Base-by-base conservation (phyloP, 2,113 vertebrate species). In the Leucopternis melanops region DNA sequence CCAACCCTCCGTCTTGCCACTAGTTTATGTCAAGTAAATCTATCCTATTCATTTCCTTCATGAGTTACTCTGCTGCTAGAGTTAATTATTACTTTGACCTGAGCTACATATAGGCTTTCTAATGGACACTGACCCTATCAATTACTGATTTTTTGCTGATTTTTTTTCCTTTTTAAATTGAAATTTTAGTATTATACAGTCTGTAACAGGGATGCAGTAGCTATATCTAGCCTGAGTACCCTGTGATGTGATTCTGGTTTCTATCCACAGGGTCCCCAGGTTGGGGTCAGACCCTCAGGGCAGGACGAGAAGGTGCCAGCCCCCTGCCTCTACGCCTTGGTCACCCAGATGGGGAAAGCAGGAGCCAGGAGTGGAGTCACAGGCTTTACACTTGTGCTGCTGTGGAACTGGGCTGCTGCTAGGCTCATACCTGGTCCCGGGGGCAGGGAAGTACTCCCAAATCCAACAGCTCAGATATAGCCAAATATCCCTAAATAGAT, bases 341-440 rank as follows among this genome's bases (percentile, higher is more conserved):
- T 40, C 25, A 36, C 32, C 6, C 34, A 67, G 38, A 54, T 0
- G 2, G 42, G 22, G 34, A 81, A 66, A 62, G 31, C 40, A 40
- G 54, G 40, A 78, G 44, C 15, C 36, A 70, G 32, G 13, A 25
- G 6, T 13, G 17, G 15, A 7, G 19, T 21, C 13, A 15, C 6
- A 32, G 2, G 2, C 34, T 82, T 74, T 20, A 20, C 0, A 0
- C 42, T 71, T 29, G 1, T 9, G 12, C 38, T 72, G 3, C 14
- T 4, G 1, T 14, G 23, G 31, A 79, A 66, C 4, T 7, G 27
- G 9, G 8, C 38, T 66, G 23, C 66, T 80, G 4, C n/a, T 74
- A 36, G 31, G 36, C 8, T 82, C 5, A 38, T 21, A 52, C 8
- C 7, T 81, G 11, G 7, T 36, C 19, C 22, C 11, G 29, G 23